These are phyloP conservation scores for Macrocentrus cingulum DNA, from an alignment of 1,140 invertebrate genomes.

Conservation along the genomic window DNA sequence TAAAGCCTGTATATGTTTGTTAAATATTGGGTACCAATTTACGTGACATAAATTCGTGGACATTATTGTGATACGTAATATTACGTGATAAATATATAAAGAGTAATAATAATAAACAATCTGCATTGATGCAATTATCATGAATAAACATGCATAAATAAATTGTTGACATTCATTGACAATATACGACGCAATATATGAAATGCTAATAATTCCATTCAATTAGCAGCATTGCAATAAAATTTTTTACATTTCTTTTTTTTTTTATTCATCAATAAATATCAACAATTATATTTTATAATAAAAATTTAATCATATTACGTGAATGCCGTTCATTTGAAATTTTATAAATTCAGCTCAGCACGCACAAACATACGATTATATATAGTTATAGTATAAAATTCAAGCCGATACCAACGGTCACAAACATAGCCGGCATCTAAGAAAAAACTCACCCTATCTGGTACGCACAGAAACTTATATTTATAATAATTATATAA, in stretches of 20 bases:
- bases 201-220: no score
- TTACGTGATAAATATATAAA: constrained; percentile 22
- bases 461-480: constrained; percentile 22
- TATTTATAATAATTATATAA: neutral
- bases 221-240: no score
- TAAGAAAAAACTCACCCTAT: constrained; percentile 24
- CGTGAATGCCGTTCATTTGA: neutral
- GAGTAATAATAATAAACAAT: constrained; percentile 6
- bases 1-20: constrained; percentile 58
- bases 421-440: constrained; percentile 26
- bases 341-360: constrained; percentile 16
- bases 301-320: neutral
- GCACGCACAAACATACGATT: constrained; percentile 21
- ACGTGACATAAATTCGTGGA: constrained; percentile 19
- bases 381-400: no score
- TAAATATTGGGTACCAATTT: constrained; percentile 5
- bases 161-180: neutral
- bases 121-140: constrained; percentile 19
- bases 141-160: constrained; percentile 15
- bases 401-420: constrained; percentile 27
- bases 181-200: neutral
- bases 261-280: no score
- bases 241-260: no score
- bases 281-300: neutral
- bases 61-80: constrained; percentile 22